phyloP scores from a whole-genome alignment of 2,113 vertebrate species.

The Monopterus albus region DNA sequence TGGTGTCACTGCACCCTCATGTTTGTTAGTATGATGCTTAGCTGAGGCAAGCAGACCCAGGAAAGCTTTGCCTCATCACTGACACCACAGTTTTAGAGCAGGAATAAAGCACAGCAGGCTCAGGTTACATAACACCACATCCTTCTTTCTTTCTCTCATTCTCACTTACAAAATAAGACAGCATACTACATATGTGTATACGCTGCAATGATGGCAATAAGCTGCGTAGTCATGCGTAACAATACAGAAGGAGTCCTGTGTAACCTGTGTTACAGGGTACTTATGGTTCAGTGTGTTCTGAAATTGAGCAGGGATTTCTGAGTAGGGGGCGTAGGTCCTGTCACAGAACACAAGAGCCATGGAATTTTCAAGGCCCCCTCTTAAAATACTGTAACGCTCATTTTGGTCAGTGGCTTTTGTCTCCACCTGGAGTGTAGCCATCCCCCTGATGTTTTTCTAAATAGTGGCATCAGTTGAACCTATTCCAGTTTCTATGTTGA shows the following conservation, averaged over 20 bases:
- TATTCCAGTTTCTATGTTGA: too few species aligned
- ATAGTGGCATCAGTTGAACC: too few species aligned
- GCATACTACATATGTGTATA: slow-evolving; percentile 11
- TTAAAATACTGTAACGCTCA: slow-evolving; percentile 7
- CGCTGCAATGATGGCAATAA: neutral
- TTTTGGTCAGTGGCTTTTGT: too few species aligned
- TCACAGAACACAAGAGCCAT: slow-evolving; percentile 26
- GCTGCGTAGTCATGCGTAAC: slow-evolving; percentile 1
- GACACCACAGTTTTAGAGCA: slow-evolving; percentile 44
- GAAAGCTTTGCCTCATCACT: slow-evolving; percentile 46
- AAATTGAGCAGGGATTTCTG: slow-evolving; percentile 31
- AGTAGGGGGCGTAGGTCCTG: slow-evolving; percentile 20
- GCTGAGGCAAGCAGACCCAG: slow-evolving; percentile 43
- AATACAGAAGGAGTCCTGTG: slow-evolving; percentile 16
- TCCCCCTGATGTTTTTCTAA: too few species aligned
- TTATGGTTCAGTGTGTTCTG: slow-evolving; percentile 48
- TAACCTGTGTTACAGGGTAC: slow-evolving; percentile 34
- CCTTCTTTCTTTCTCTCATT: slow-evolving; percentile 15
- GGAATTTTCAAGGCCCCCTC: slow-evolving; percentile 6
- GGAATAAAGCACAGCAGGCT: slow-evolving; percentile 41
- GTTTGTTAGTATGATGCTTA: slow-evolving; percentile 23
- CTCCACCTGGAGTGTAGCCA: too few species aligned
- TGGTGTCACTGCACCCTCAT: neutral
- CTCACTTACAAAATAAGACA: neutral
- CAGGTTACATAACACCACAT: slow-evolving; percentile 46